Evolutionary conservation across 1,140 invertebrate genomes (phyloP).

Genomic region (Ceratina calcarata): DNA sequence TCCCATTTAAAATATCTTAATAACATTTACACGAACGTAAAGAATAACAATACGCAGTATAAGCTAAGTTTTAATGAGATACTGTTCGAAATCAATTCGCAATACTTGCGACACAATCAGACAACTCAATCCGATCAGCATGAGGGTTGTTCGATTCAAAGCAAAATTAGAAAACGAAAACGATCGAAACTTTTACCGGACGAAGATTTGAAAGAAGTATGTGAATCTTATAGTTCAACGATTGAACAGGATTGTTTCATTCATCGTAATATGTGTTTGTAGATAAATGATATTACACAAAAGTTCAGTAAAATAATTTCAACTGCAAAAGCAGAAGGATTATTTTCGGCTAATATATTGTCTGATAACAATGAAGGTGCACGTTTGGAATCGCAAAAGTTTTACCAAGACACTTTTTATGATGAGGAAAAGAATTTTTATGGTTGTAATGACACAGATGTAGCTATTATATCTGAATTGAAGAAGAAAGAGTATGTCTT

Average conservation of each 20-base stretch:
- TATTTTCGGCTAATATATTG: slow-evolving; percentile 57
- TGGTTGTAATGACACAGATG: slow-evolving; percentile 70
- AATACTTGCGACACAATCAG: slow-evolving; percentile 70
- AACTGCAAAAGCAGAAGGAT: slow-evolving; percentile 45
- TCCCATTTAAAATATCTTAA: slow-evolving; percentile 71
- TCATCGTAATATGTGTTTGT: slow-evolving; percentile 21
- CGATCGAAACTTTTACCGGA: slow-evolving; percentile 47
- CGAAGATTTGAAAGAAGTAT: slow-evolving; percentile 63
- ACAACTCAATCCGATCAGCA: slow-evolving; percentile 39
- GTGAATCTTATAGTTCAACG: background rate
- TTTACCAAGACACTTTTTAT: slow-evolving; percentile 67
- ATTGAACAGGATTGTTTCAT: background rate
- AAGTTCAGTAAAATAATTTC: slow-evolving; percentile 58
- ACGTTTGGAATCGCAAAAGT: slow-evolving; percentile 65
- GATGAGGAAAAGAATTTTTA: slow-evolving; percentile 63
- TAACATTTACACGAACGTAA: slow-evolving; percentile 65
- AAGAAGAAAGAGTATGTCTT: slow-evolving; percentile 75
- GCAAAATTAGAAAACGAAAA: slow-evolving; percentile 60
- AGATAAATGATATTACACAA: slow-evolving; percentile 66
- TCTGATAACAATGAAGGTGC: slow-evolving; percentile 75
- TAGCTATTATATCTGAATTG: slow-evolving; percentile 66
- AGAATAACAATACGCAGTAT: slow-evolving; percentile 30
- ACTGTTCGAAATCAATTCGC: slow-evolving; percentile 72
- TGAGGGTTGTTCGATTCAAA: slow-evolving; percentile 15
- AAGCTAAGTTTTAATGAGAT: slow-evolving; percentile 63